These are phyloP conservation scores for Lepilemur ruficaudatus DNA, from an alignment of 2,797 vertebrate species.

Conservation along the genomic window DNA sequence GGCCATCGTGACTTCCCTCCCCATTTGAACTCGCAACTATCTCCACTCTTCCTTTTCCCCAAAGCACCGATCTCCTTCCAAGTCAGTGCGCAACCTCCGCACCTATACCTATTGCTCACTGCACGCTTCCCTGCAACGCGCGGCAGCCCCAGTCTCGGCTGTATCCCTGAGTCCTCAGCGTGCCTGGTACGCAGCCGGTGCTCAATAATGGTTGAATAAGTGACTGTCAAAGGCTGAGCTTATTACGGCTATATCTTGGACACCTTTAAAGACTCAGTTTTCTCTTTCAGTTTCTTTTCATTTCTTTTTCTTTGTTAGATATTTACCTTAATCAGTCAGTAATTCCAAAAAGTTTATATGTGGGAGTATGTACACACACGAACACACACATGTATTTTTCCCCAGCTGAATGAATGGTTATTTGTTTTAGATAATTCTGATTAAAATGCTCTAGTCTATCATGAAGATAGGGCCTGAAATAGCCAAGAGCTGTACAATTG, in stretches of 20 bases:
- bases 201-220: background rate
- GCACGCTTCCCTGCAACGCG: too few relatives aligned
- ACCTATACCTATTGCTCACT: rapidly evolving
- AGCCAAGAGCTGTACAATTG: background rate
- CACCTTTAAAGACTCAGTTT: background rate
- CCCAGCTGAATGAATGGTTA: background rate
- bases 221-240: background rate
- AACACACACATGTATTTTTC: too few relatives aligned
- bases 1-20: background rate
- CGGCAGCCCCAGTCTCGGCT: background rate
- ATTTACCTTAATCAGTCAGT: background rate
- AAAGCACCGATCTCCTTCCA: background rate
- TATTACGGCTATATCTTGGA: background rate
- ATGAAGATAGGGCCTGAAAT: rapidly evolving
- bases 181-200: background rate
- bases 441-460: background rate
- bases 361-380: background rate
- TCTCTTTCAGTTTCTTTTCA: background rate
- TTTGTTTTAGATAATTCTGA: background rate
- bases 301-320: background rate
- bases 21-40: background rate
- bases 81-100: background rate
- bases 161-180: background rate
- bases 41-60: background rate
- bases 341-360: background rate